A percentile compares a stretch with the other conserved stretches of the same genome.
phyloP scores from a whole-genome alignment of 2,888 invertebrate species.

The Hyles lineata region DNA sequence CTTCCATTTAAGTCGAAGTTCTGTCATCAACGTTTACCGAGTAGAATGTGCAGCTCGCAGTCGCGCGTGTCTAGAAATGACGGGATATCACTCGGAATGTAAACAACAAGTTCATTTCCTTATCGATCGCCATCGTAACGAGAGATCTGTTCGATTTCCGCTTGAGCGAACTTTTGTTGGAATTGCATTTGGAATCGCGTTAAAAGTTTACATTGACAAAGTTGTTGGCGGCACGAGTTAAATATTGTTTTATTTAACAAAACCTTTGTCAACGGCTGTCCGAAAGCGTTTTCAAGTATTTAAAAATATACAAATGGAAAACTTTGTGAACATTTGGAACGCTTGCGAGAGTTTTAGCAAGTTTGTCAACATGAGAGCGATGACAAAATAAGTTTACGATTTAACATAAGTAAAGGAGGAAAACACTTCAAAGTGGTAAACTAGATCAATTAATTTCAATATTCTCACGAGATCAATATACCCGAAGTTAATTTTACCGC shows the following conservation, averaged over 20 bases:
- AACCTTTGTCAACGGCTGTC: slow-evolving; percentile 15
- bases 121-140: slow-evolving; percentile 53
- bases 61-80: slow-evolving; percentile 50
- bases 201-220: slow-evolving; percentile 72
- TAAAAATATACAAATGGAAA: slow-evolving; percentile 12
- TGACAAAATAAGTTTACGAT: slow-evolving; percentile 35
- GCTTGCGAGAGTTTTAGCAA: slow-evolving; percentile 5
- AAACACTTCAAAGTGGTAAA: slow-evolving; percentile 49
- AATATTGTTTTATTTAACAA: slow-evolving; percentile 61
- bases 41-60: slow-evolving; percentile 5
- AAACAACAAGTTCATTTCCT: slow-evolving; percentile 69
- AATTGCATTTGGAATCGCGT: slow-evolving; percentile 72
- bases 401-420: slow-evolving; percentile 37
- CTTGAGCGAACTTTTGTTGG: slow-evolving; percentile 60
- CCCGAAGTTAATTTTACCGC: slow-evolving; percentile 63
- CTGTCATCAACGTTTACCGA: slow-evolving; percentile 59
- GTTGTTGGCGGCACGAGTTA: slow-evolving; percentile 55
- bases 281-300: slow-evolving; percentile 16
- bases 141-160: slow-evolving; percentile 65
- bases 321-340: slow-evolving; percentile 8
- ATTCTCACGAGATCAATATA: slow-evolving; percentile 65
- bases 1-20: slow-evolving; percentile 81
- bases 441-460: slow-evolving; percentile 66
- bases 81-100: slow-evolving; percentile 65
- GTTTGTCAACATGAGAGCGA: neutral